Conservation (phyloP, 2,797 vertebrate species). For the Cyprinella venusta region DNA sequence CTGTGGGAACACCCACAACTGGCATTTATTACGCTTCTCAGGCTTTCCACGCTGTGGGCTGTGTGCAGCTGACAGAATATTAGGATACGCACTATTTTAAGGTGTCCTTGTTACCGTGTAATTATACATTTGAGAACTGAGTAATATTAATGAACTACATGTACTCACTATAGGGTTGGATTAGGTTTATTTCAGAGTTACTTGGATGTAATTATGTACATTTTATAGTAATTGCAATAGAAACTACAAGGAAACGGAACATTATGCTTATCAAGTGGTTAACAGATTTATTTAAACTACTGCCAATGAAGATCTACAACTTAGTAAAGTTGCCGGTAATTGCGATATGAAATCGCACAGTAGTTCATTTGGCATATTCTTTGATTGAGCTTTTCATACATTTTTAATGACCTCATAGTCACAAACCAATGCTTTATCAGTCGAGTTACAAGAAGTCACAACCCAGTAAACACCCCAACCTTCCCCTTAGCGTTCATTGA, state of each 20-base stretch:
- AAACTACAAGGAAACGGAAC: too few relatives aligned
- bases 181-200: too few relatives aligned
- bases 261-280: conserved; percentile 27
- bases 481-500: neutral
- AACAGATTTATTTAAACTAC: conserved; percentile 25
- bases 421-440: neutral
- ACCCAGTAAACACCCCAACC: neutral
- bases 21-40: conserved; percentile 34
- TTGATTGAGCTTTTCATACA: neutral
- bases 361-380: neutral
- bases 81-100: too few relatives aligned
- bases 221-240: too few relatives aligned
- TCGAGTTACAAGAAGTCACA: neutral
- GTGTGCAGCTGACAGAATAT: conserved; percentile 6
- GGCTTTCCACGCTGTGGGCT: conserved; percentile 29
- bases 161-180: too few relatives aligned
- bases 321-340: neutral
- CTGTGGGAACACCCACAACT: conserved; percentile 32
- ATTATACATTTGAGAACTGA: too few relatives aligned
- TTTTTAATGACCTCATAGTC: neutral
- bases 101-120: too few relatives aligned
- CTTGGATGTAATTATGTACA: too few relatives aligned
- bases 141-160: too few relatives aligned
- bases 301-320: conserved; percentile 20
- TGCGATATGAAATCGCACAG: neutral